Base-by-base conservation (phyloP, 2,888 invertebrate species). In the Lypha dubia region DNA sequence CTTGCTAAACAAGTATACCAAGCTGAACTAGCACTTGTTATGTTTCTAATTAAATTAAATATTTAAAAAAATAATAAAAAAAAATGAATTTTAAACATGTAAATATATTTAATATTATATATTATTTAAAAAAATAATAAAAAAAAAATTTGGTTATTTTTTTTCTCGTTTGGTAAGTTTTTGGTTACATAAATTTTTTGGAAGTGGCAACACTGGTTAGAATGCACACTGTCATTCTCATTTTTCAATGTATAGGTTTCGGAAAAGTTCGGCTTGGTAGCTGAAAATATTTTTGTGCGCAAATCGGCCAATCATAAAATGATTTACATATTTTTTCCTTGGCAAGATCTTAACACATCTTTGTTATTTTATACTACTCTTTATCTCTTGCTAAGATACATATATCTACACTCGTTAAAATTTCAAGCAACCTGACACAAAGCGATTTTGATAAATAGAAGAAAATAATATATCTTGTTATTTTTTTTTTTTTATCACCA, bases 201-300 rank as follows among this genome's bases (percentile, higher is more conserved):
- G n/a, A n/a, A n/a, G n/a, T n/a, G n/a, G n/a, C n/a, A n/a, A n/a
- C n/a, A n/a, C n/a, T n/a, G n/a, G n/a, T n/a, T n/a, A n/a, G 22
- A 80, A 75, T 15, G 68, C 20, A 44, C 71, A 79, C 79, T 79
- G 76, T 84, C 9, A 56, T 79, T 63, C 46, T 56, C 53, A 41
- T 49, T 3, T 65, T 28, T 44, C 11, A 38, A 13, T 63, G 80
- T 77, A 62, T 84, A n/a, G 20, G 73, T 68, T 79, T 84, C 84
- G 81, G 74, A 77, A 79, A 84, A 81, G 84, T 84, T 84, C 81
- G 84, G 84, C 84, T 84, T 84, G 46, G 44, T n/a, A 28, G 56
- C 56, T 63, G 46, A 49, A 49, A 70, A 70, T 35, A 38, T 81
- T 75, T 56, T 75, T 62, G 62, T 75, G 62, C 38, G 20, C 35